phyloP scores from a whole-genome alignment of 2,113 vertebrate species.

The Pterocles burchelli region DNA sequence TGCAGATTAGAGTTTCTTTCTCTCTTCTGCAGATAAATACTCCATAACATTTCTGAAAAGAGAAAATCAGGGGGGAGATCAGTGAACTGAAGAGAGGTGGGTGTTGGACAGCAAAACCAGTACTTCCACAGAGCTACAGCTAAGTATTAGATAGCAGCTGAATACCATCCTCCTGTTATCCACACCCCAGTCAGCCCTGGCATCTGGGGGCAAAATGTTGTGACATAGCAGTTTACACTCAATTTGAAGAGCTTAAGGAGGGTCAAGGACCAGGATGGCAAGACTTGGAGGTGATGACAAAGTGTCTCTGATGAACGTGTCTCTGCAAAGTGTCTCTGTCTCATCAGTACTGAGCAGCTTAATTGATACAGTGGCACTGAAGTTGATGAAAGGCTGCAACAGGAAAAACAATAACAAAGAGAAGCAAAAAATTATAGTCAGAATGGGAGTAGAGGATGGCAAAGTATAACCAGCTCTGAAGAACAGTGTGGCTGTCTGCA shows the following conservation, averaged over 20 bases:
- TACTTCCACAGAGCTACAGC: background rate
- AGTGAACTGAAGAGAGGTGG: background rate
- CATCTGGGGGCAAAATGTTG: background rate
- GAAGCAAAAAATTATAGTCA: background rate
- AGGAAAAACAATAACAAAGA: background rate
- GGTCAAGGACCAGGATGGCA: background rate
- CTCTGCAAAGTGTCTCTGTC: background rate
- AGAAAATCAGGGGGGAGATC: background rate
- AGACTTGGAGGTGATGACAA: background rate
- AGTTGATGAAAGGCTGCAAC: background rate
- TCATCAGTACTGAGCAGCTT: background rate
- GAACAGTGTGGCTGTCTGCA: background rate
- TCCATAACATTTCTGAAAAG: background rate
- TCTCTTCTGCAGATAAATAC: background rate
- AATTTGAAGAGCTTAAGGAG: background rate
- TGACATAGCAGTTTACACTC: background rate
- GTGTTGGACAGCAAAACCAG: background rate
- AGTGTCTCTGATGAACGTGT: background rate
- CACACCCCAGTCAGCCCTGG: background rate
- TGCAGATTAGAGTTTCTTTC: background rate
- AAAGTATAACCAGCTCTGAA: background rate
- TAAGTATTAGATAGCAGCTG: background rate
- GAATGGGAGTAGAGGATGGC: background rate
- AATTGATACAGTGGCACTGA: background rate
- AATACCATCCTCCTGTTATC: background rate